A percentile compares a stretch with the other conserved stretches of the same genome.
Evolutionary conservation across 2,113 vertebrate species (phyloP).

Genomic region (Suncus etruscus): DNA sequence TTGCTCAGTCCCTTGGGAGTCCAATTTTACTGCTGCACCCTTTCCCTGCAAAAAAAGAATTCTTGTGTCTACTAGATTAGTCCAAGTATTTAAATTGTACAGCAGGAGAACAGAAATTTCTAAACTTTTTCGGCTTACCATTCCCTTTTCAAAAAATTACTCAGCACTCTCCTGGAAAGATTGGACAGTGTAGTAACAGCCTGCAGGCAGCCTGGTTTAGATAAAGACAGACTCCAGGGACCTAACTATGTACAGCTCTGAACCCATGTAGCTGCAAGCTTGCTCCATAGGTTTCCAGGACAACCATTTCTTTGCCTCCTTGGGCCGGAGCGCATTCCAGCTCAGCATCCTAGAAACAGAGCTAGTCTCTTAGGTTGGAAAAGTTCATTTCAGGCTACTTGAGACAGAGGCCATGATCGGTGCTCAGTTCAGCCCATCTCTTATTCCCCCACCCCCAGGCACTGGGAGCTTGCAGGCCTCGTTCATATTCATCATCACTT

Average conservation of each 20-base stretch:
- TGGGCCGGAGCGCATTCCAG: background rate
- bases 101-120: background rate
- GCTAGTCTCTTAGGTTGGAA: background rate
- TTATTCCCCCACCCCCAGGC: background rate
- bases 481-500: slow-evolving; percentile 74
- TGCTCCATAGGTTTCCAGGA: background rate
- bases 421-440: background rate
- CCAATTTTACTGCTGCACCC: too few species aligned
- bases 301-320: background rate
- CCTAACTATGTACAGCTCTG: background rate
- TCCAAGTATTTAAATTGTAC: background rate
- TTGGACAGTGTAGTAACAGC: background rate
- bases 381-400: slow-evolving; percentile 13
- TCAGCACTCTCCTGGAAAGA: too few species aligned
- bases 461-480: slow-evolving; percentile 8
- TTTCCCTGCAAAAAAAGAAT: too few species aligned
- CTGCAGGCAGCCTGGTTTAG: background rate
- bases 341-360: slow-evolving; percentile 32
- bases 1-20: too few species aligned
- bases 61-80: background rate
- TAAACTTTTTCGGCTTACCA: too few species aligned
- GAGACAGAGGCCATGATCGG: background rate
- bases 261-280: background rate
- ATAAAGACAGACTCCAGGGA: background rate
- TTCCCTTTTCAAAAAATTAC: too few species aligned